phyloP scores from a whole-genome alignment of 2,113 vertebrate species.

The Cyanistes caeruleus region DNA sequence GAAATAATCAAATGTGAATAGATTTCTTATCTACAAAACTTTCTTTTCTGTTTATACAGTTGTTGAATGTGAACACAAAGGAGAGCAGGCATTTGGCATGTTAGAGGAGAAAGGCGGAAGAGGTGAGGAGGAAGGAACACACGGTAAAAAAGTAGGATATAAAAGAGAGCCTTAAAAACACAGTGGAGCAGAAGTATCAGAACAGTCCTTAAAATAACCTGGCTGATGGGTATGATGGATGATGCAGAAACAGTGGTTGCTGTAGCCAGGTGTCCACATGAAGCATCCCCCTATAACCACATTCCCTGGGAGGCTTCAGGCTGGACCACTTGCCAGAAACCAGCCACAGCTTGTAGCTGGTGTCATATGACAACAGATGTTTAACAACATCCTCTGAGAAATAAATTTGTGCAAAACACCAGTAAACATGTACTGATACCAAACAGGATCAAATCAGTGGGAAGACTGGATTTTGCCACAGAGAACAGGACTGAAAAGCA shows the following conservation, averaged over 20 bases:
- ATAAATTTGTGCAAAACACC: neutral
- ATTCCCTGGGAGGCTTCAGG: neutral
- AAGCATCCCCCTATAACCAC: neutral
- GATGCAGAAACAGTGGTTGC: neutral
- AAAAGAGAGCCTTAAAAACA: neutral
- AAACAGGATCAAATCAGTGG: neutral
- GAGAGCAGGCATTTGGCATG: neutral
- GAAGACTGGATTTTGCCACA: neutral
- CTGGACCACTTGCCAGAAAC: neutral
- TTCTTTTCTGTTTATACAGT: neutral
- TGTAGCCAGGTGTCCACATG: neutral
- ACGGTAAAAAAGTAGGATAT: neutral
- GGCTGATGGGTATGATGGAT: neutral
- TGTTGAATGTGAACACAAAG: neutral
- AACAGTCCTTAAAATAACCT: constrained; percentile 5
- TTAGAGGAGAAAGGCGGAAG: neutral
- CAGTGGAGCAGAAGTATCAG: neutral
- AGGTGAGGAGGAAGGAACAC: neutral
- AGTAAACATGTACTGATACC: neutral
- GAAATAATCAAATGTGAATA: neutral
- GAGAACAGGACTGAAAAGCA: neutral
- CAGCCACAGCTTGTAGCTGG: neutral
- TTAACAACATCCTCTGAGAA: neutral
- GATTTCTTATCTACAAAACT: neutral
- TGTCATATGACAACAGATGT: neutral